Conservation (phyloP, 2,888 invertebrate genomes). For the Endotricha flammealis region DNA sequence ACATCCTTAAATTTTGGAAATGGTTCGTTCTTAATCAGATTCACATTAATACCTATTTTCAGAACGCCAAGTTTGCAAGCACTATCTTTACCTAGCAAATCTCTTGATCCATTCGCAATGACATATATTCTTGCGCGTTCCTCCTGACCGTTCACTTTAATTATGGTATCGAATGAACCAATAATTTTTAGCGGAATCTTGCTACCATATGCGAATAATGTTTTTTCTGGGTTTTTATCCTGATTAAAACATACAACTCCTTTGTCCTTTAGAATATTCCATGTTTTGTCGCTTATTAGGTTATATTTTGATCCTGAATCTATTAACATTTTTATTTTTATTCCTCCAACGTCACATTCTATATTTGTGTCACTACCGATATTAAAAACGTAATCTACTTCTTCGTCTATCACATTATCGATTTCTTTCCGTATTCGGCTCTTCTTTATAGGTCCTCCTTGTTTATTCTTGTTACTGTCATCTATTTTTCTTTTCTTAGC, state of each 20-base stretch:
- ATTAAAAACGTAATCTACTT: conserved; percentile 7
- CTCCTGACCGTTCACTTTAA: conserved; percentile 5
- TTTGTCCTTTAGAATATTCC: too few relatives aligned
- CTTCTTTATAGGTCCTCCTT: too few relatives aligned
- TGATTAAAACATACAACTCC: too few relatives aligned
- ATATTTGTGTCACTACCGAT: conserved; percentile 1
- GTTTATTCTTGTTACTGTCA: too few relatives aligned
- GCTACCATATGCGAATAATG: too few relatives aligned
- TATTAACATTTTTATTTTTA: conserved; percentile 18
- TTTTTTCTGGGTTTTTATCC: too few relatives aligned
- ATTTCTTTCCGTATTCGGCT: too few relatives aligned
- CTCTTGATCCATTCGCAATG: conserved; percentile 11
- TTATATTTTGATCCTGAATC: conserved; percentile 20
- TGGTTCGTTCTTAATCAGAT: conserved; percentile 27
- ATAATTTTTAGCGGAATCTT: too few relatives aligned
- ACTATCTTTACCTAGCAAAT: conserved; percentile 17
- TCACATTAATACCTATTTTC: too few relatives aligned
- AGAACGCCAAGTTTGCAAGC: conserved; percentile 17
- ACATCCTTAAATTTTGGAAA: too few relatives aligned
- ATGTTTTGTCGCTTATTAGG: conserved; percentile 14
- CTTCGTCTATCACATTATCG: too few relatives aligned
- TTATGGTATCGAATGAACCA: conserved; percentile 15
- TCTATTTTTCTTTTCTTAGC: neutral
- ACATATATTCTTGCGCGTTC: conserved; percentile 14
- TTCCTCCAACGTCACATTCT: conserved; percentile 5